A percentile compares a stretch with the other conserved stretches of the same genome.
phyloP scores from a whole-genome alignment of 1,140 invertebrate genomes.

The Mamestra configurata region DNA sequence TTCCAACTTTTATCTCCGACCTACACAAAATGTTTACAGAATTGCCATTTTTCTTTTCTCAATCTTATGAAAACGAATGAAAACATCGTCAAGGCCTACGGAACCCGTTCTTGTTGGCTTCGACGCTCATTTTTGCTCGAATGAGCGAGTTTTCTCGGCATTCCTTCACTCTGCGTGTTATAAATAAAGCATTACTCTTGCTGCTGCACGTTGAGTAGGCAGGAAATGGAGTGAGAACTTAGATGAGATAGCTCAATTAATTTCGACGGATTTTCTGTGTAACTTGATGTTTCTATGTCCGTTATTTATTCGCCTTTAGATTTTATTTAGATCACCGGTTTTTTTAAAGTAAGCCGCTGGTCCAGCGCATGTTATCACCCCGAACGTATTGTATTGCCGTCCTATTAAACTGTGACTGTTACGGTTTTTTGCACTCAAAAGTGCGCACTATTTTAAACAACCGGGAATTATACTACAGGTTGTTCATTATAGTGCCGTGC shows the following conservation, averaged over 20 bases:
- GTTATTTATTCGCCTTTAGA: too few relatives aligned
- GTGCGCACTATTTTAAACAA: too few relatives aligned
- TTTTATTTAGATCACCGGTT: too few relatives aligned
- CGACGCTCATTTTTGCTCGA: constrained; percentile 30
- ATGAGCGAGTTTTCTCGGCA: constrained; percentile 35
- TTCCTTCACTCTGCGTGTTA: constrained; percentile 25
- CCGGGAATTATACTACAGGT: too few relatives aligned
- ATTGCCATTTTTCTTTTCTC: neutral
- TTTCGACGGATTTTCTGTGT: neutral
- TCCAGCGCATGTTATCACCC: too few relatives aligned
- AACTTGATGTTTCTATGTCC: too few relatives aligned
- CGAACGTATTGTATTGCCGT: too few relatives aligned
- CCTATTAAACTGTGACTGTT: too few relatives aligned
- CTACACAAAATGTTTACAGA: neutral
- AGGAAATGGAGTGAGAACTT: neutral
- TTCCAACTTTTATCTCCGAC: constrained; percentile 3
- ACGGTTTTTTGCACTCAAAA: too few relatives aligned
- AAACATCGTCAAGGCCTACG: neutral
- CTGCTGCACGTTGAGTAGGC: neutral
- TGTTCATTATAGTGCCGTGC: too few relatives aligned
- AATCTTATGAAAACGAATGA: neutral
- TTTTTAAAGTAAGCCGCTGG: too few relatives aligned
- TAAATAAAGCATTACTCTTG: constrained; percentile 42
- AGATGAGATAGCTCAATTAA: neutral
- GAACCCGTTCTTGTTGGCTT: constrained; percentile 10